Evolutionary conservation across 1,140 invertebrate genomes (phyloP), one percentile per base, ranked within the genome.

Genomic region (Babylonia areolata): DNA sequence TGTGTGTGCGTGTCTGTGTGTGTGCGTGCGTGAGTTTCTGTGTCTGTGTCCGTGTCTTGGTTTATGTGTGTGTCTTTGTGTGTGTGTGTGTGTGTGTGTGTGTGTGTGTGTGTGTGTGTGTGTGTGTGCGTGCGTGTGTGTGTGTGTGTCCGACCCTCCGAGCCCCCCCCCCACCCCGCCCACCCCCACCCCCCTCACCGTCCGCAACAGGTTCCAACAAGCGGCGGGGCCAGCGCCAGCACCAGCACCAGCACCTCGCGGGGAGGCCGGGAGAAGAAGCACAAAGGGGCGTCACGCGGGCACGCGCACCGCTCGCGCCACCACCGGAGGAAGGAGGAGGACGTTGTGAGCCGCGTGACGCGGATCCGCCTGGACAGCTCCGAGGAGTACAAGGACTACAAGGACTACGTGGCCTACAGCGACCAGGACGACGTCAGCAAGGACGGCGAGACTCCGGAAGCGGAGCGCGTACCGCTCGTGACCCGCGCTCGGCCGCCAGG

Each of bases 281-380:
- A 64, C 15, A 64, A 64, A 23, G 5, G 28, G 5, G 23, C 15
- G 15, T 23, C 5, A 23, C 58, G 58, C 58, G 58, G 20, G 37
- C 28, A 42, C 6, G 54, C 39, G 28, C 40, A 71, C 23, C 64
- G 82, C 23, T 73, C 82, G 39, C 81, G 81, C 64, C 82, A 84
- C 82, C 82, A 75, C 82, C 42, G 40, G 39, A 40, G 82, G 28
- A 64, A 73, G 6, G 82, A 84, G 33, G 82, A 73, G n/a, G 58
- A 64, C 58, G 58, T 64, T 12, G n/a, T 84, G 39, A 84, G 82
- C 82, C 64, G n/a, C 39, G 11, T 84, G 20, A 84, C 35, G 6
- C 17, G 82, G 3, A 64, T 84, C 35, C 82, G 69, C 39, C 39
- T 84, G 6, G 82, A 75, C n/a, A 84, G 82, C 82, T 73, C 82